Evolutionary conservation across 2,888 invertebrate species (phyloP).

Genomic region (Saturnia japonica): DNA sequence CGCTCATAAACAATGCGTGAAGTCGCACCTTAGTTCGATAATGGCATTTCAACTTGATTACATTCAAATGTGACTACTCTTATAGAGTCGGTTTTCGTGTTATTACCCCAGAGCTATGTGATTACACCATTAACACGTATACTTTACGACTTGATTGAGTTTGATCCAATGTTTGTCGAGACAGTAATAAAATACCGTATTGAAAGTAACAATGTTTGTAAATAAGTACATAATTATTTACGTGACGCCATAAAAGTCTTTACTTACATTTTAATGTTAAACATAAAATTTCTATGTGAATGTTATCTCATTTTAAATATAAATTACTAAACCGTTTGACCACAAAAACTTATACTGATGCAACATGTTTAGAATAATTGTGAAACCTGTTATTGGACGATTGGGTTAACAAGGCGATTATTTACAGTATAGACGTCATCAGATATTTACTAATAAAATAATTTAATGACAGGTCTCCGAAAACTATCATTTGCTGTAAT

Average conservation of each 20-base stretch:
- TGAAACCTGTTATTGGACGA: conserved; percentile 48
- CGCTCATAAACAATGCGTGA: conserved; percentile 41
- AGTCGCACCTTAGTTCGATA: conserved; percentile 43
- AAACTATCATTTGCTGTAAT: conserved; percentile 42
- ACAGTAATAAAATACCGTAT: conserved; percentile 45
- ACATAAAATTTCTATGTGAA: conserved; percentile 45
- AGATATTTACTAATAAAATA: conserved; percentile 44
- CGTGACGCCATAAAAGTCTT: conserved; percentile 46
- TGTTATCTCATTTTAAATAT: conserved; percentile 49
- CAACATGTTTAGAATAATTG: conserved; percentile 46
- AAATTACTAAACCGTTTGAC: conserved; percentile 42
- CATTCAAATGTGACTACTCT: conserved; percentile 45
- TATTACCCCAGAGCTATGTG: conserved; percentile 40
- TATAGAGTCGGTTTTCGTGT: conserved; percentile 38
- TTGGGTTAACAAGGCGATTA: conserved; percentile 56
- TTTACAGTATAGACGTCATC: conserved; percentile 41
- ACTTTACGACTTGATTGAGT: conserved; percentile 51
- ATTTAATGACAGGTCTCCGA: conserved; percentile 47
- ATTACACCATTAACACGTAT: conserved; percentile 48
- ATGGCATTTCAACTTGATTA: conserved; percentile 45
- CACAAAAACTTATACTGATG: conserved; percentile 41
- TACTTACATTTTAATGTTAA: conserved; percentile 50
- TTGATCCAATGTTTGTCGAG: conserved; percentile 46
- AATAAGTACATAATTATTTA: conserved; percentile 54
- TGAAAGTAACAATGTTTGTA: conserved; percentile 49